These are phyloP conservation scores for Rhadina sibilatrix DNA, from an alignment of 2,113 vertebrate genomes.

Conservation along the genomic window DNA sequence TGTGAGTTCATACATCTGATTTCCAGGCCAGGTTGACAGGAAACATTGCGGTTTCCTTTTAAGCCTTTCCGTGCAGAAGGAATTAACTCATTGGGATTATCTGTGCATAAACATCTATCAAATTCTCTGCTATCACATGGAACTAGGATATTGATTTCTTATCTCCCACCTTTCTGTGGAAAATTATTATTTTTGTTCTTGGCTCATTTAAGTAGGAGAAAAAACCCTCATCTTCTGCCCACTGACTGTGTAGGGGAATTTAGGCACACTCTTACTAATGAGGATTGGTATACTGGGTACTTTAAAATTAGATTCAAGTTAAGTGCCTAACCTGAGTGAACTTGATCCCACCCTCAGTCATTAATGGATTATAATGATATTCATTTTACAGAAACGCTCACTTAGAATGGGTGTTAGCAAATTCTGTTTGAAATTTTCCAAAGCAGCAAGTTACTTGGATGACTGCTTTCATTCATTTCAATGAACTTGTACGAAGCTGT, in stretches of 20 bases:
- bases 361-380: slow-evolving; percentile 26
- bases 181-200: slow-evolving; percentile 11
- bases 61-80: neutral
- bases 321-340: slow-evolving; percentile 41
- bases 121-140: neutral
- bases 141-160: neutral
- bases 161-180: neutral
- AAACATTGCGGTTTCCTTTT: neutral
- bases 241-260: neutral
- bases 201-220: neutral
- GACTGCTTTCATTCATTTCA: neutral
- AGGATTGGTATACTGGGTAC: neutral
- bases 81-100: neutral
- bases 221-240: neutral
- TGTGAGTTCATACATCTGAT: neutral
- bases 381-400: neutral
- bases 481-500: neutral
- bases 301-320: slow-evolving; percentile 30
- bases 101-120: neutral
- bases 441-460: neutral
- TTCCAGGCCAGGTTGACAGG: neutral
- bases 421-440: slow-evolving; percentile 19
- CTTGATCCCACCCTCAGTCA: neutral
- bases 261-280: neutral
- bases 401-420: neutral